phyloP scores from a whole-genome alignment of 1,140 invertebrate genomes.

The Danaus plexippus region DNA sequence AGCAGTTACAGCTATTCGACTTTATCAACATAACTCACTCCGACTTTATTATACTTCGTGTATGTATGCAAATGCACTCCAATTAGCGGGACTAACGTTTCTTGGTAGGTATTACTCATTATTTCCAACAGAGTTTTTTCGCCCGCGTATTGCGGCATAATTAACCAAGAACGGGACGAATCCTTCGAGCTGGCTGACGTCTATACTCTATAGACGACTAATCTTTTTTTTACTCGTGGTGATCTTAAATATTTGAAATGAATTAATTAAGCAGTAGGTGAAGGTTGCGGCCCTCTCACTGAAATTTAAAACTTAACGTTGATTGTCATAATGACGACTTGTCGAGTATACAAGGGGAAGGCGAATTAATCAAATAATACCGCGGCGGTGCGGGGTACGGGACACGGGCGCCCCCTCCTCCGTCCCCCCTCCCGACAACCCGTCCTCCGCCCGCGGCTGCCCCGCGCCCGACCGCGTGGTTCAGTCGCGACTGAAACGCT shows the following conservation, averaged over 20 bases:
- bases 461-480: slow-evolving; percentile 58
- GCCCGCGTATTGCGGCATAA: slow-evolving; percentile 46
- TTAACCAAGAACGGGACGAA: slow-evolving; percentile 60
- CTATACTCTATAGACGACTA: slow-evolving; percentile 53
- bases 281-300: slow-evolving; percentile 62
- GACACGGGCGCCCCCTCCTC: slow-evolving; percentile 26
- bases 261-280: slow-evolving; percentile 67
- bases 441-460: neutral
- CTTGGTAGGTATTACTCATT: slow-evolving; percentile 64
- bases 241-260: slow-evolving; percentile 68
- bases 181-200: slow-evolving; percentile 50
- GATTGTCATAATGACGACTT: slow-evolving; percentile 62
- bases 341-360: slow-evolving; percentile 68
- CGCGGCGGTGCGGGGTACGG: slow-evolving; percentile 48
- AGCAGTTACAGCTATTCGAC: slow-evolving; percentile 34
- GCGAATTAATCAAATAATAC: slow-evolving; percentile 72
- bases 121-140: slow-evolving; percentile 63
- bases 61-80: slow-evolving; percentile 63
- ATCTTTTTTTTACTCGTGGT: slow-evolving; percentile 50
- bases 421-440: slow-evolving; percentile 24
- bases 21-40: slow-evolving; percentile 59
- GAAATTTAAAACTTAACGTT: slow-evolving; percentile 69
- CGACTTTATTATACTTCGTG: slow-evolving; percentile 57
- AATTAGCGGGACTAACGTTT: slow-evolving; percentile 62
- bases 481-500: slow-evolving; percentile 62